Percentiles rank a stretch among this genome's conserved stretches.
These are phyloP conservation scores for Cephonodes hylas DNA, from an alignment of 2,888 invertebrate species.

Conservation along the genomic window DNA sequence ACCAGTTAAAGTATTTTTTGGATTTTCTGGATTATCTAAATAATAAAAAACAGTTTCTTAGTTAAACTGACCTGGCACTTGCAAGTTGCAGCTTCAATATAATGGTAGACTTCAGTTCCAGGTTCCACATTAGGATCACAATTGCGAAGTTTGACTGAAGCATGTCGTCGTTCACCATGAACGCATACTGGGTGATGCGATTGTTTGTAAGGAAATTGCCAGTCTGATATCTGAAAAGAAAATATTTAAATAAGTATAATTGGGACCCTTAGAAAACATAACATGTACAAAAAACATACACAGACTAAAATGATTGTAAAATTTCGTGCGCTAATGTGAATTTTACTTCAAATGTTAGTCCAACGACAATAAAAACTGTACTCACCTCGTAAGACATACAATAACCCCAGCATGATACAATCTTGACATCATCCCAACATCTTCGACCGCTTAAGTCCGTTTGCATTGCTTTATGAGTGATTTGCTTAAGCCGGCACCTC, in stretches of 20 bases:
- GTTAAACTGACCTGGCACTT: conserved; percentile 81
- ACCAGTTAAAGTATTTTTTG: too few relatives aligned
- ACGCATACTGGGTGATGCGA: conserved; percentile 93
- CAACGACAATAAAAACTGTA: too few relatives aligned
- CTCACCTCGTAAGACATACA: conserved; percentile 91
- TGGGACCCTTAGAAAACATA: not conserved
- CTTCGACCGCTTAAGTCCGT: conserved; percentile 83
- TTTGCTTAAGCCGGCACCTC: conserved; percentile 58
- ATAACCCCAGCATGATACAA: conserved; percentile 91
- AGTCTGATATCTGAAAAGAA: conserved; percentile 86
- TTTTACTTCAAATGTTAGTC: too few relatives aligned
- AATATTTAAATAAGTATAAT: not conserved
- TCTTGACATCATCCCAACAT: conserved; percentile 90
- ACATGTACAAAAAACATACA: too few relatives aligned
- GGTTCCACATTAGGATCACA: conserved; percentile 88
- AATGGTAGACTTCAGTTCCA: conserved; percentile 87
- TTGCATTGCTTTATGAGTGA: conserved; percentile 67
- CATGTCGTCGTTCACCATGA: conserved; percentile 85
- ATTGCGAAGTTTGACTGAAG: conserved; percentile 84
- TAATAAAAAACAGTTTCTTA: too few relatives aligned
- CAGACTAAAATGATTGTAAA: too few relatives aligned
- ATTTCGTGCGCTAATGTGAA: too few relatives aligned
- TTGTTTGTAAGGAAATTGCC: conserved; percentile 93
- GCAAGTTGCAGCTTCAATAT: conserved; percentile 89
- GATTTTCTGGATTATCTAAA: too few relatives aligned